Evolutionary conservation across 2,888 invertebrate genomes (phyloP).

Genomic region (Phaonia tiefii): DNA sequence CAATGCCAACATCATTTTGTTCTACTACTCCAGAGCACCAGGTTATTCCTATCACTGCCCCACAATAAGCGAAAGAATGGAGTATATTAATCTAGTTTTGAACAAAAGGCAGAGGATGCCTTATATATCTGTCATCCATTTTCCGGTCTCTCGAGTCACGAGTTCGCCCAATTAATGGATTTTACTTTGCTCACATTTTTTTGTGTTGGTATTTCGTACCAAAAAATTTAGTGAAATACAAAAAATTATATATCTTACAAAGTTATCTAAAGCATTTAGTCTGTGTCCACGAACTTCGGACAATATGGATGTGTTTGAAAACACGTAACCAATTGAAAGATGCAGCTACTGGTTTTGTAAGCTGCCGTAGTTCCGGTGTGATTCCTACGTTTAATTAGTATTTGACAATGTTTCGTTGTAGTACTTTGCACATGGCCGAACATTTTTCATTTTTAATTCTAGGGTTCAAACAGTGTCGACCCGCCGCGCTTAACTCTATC

Average conservation of each 20-base stretch:
- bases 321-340: constrained; percentile 60
- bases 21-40: too few relatives aligned
- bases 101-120: too few relatives aligned
- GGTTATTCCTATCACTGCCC: too few relatives aligned
- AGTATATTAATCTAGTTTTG: not conserved
- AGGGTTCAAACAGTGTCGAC: too few relatives aligned
- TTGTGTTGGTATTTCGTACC: not conserved
- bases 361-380: constrained; percentile 48
- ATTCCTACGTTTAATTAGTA: constrained; percentile 64
- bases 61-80: not conserved
- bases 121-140: not conserved
- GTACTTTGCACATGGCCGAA: not conserved
- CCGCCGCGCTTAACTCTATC: too few relatives aligned
- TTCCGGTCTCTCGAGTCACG: not conserved
- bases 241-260: constrained; percentile 51
- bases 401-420: constrained; percentile 57
- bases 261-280: constrained; percentile 18
- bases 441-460: constrained; percentile 8
- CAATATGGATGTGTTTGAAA: constrained; percentile 55
- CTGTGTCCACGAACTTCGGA: constrained; percentile 26
- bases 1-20: not conserved
- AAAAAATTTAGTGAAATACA: not conserved
- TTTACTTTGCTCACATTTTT: too few relatives aligned
- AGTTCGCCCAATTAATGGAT: too few relatives aligned
- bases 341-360: constrained; percentile 13